Evolutionary conservation across 2,797 vertebrate genomes (phyloP).

Genomic region (Danio jaintianensis): DNA sequence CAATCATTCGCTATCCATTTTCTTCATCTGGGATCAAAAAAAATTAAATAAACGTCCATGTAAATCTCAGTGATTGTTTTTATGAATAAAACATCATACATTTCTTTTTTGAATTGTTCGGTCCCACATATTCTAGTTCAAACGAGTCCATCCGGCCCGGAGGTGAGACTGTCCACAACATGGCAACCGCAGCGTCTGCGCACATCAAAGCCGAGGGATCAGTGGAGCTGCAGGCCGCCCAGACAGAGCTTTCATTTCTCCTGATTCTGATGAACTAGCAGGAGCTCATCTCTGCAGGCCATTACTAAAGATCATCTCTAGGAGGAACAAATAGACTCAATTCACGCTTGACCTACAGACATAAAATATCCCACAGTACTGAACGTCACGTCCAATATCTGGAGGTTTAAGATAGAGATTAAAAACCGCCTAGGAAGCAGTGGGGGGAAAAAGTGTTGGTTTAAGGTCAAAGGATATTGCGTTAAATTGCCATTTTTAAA

Average conservation of each 20-base stretch:
- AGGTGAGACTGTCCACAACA: constrained; percentile 10
- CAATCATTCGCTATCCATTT: not conserved
- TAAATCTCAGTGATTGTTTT: not conserved
- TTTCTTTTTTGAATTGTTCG: not conserved
- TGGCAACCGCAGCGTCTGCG: not conserved
- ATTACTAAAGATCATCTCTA: not conserved
- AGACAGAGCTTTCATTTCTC: constrained; percentile 6
- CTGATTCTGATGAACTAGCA: constrained; percentile 35
- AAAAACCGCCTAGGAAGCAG: not conserved
- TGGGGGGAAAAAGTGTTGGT: not conserved
- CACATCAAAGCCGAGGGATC: constrained; percentile 39
- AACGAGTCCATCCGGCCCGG: not conserved
- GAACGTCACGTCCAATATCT: not conserved
- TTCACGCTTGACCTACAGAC: constrained; percentile 7
- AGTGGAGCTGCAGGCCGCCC: not conserved
- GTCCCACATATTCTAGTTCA: constrained; percentile 15
- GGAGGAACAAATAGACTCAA: not conserved
- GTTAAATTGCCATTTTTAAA: not conserved
- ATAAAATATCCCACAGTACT: not conserved
- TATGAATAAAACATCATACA: not conserved
- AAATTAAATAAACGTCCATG: not conserved
- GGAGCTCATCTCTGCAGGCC: not conserved
- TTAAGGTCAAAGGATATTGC: not conserved
- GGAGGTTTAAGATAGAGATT: not conserved
- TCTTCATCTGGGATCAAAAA: not conserved